Percentiles rank a stretch among this genome's conserved stretches.
phyloP scores from a whole-genome alignment of 2,888 invertebrate genomes.

The Antheraea yamamai region DNA sequence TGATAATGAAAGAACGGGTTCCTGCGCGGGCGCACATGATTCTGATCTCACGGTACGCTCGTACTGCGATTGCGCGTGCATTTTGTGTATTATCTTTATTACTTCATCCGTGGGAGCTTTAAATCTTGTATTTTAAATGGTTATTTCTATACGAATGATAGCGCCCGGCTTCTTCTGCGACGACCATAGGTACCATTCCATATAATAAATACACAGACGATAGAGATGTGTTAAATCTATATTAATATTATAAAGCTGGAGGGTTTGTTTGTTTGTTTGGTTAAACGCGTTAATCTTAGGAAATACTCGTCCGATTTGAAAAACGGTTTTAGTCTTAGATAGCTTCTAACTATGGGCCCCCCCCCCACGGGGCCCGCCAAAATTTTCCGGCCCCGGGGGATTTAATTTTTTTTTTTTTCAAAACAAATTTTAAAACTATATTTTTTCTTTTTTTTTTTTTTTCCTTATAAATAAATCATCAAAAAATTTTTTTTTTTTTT shows the following conservation, averaged over 20 bases:
- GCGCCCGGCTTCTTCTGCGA: neutral
- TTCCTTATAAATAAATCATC: too few species aligned
- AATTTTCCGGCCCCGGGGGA: too few species aligned
- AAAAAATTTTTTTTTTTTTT: too few species aligned
- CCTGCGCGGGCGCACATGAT: conserved; percentile 60
- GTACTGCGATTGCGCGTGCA: conserved; percentile 58
- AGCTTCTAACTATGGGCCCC: too few species aligned
- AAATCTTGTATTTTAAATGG: conserved; percentile 34
- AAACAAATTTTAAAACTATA: too few species aligned
- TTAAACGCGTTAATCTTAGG: too few species aligned
- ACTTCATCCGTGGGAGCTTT: conserved; percentile 66
- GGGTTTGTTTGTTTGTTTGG: too few species aligned
- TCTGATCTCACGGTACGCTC: conserved; percentile 58
- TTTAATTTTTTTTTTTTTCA: too few species aligned
- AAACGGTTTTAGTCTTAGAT: too few species aligned
- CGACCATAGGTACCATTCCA: neutral
- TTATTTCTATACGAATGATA: conserved; percentile 22
- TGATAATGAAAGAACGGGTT: conserved; percentile 70
- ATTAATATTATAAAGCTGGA: neutral
- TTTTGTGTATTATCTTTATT: conserved; percentile 74
- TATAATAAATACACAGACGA: neutral
- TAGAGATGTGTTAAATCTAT: neutral
- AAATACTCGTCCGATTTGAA: too few species aligned
- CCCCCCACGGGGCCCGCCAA: too few species aligned
- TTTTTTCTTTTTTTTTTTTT: too few species aligned